A percentile compares a stretch with the other conserved stretches of the same genome.
phyloP scores from a whole-genome alignment of 2,113 vertebrate species.

The Amia ocellicauda region DNA sequence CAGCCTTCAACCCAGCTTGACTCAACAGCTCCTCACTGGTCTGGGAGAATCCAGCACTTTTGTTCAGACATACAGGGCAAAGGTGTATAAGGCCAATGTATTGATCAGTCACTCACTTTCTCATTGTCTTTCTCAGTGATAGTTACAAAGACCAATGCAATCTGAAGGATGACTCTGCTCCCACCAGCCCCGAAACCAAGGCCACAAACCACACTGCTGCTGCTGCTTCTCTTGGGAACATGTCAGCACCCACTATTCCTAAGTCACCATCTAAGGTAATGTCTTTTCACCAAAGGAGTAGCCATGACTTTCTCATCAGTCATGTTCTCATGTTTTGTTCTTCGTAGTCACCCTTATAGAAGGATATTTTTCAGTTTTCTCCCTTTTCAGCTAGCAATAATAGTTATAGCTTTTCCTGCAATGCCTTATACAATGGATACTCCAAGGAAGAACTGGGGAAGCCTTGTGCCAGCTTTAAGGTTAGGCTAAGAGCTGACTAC shows the following conservation, averaged over 20 bases:
- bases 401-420: no score
- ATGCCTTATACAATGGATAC: no score
- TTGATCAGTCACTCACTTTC: not conserved
- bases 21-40: constrained; percentile 14
- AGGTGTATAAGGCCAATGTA: not conserved
- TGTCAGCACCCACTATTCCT: constrained; percentile 69
- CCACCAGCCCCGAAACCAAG: constrained; percentile 65
- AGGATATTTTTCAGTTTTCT: no score
- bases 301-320: no score
- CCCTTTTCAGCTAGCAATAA: no score
- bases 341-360: no score
- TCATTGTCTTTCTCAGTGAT: constrained; percentile 37
- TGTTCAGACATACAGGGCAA: not conserved
- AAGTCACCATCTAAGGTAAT: constrained; percentile 95
- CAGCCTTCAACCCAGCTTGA: no score
- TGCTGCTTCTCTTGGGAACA: constrained; percentile 63
- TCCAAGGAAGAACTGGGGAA: no score
- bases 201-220: constrained; percentile 79
- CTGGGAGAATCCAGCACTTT: not conserved
- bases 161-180: constrained; percentile 65
- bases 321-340: no score
- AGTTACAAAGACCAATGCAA: constrained; percentile 67
- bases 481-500: no score
- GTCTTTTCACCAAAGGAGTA: no score
- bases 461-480: no score